Percentiles rank a stretch among this genome's conserved stretches.
phyloP scores from a whole-genome alignment of 2,888 invertebrate genomes.

The Palloptera scutellata region DNA sequence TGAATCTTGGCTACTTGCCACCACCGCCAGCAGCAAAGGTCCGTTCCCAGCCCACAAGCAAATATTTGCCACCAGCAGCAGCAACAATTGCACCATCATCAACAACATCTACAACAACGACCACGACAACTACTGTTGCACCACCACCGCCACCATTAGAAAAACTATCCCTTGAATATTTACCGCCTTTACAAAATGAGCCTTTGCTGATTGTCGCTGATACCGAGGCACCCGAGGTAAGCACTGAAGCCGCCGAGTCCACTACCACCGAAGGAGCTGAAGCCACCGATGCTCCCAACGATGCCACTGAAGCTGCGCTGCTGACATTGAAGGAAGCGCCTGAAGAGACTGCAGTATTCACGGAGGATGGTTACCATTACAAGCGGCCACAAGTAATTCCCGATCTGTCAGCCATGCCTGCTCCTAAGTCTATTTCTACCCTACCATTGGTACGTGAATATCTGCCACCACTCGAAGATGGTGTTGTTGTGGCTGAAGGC shows the following conservation, averaged over 20 bases:
- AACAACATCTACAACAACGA: slow-evolving; percentile 6
- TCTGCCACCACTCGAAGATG: slow-evolving; percentile 48
- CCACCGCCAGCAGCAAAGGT: slow-evolving; percentile 40
- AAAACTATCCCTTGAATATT: slow-evolving; percentile 43
- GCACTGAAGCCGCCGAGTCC: slow-evolving; percentile 29
- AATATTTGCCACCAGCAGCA: slow-evolving; percentile 48
- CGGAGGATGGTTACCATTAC: slow-evolving; percentile 54
- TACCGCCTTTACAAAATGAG: slow-evolving; percentile 48
- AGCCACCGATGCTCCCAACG: slow-evolving; percentile 25
- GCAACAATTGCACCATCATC: slow-evolving; percentile 2
- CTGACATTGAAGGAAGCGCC: slow-evolving; percentile 33
- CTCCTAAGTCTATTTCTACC: background rate
- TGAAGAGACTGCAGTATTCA: slow-evolving; percentile 41
- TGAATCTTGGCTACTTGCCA: slow-evolving; percentile 50
- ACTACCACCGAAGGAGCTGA: slow-evolving; percentile 23
- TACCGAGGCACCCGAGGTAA: slow-evolving; percentile 27
- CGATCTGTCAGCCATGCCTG: slow-evolving; percentile 37
- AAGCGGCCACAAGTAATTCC: slow-evolving; percentile 47
- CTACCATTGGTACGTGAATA: slow-evolving; percentile 39
- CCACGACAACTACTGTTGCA: slow-evolving; percentile 7
- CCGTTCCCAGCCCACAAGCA: slow-evolving; percentile 15
- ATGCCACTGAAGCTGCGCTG: slow-evolving; percentile 26
- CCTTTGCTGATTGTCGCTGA: slow-evolving; percentile 16
- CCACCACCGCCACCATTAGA: slow-evolving; percentile 21
- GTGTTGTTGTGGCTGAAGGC: slow-evolving; percentile 42